phyloP scores from a whole-genome alignment of 1,140 invertebrate genomes.

The Micrasema longulum region DNA sequence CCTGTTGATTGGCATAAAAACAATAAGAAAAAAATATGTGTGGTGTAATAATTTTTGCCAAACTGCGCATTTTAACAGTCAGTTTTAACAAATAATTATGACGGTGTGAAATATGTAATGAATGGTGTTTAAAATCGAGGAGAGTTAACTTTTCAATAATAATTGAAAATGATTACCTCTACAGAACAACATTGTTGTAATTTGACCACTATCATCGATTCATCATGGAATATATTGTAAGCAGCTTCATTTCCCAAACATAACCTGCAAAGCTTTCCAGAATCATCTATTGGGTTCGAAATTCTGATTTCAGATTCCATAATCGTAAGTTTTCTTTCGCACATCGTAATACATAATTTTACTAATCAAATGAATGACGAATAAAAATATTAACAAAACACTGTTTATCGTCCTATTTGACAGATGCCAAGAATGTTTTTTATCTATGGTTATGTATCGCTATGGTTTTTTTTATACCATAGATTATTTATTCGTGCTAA shows the following conservation, averaged over 20 bases:
- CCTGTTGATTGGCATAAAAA: no score
- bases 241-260: conserved; percentile 37
- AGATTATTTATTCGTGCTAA: no score
- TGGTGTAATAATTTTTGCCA: no score
- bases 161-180: conserved; percentile 28
- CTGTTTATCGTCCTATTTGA: conserved; percentile 16
- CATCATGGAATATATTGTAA: conserved; percentile 40
- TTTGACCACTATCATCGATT: conserved; percentile 35
- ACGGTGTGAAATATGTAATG: no score
- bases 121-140: no score
- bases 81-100: no score
- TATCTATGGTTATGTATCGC: conserved; percentile 3
- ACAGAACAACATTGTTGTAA: conserved; percentile 47
- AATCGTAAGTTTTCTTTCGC: no score
- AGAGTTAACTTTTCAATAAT: no score
- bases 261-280: conserved; percentile 43
- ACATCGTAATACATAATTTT: no score
- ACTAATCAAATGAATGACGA: background rate
- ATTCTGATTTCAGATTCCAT: conserved; percentile 29
- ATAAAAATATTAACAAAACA: conserved; percentile 1
- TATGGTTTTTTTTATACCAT: no score
- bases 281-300: conserved; percentile 9
- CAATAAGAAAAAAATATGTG: no score
- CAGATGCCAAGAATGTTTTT: conserved; percentile 11
- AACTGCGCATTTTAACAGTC: no score